phyloP scores from a whole-genome alignment of 1,140 invertebrate genomes.

The Eriocheir sinensis region DNA sequence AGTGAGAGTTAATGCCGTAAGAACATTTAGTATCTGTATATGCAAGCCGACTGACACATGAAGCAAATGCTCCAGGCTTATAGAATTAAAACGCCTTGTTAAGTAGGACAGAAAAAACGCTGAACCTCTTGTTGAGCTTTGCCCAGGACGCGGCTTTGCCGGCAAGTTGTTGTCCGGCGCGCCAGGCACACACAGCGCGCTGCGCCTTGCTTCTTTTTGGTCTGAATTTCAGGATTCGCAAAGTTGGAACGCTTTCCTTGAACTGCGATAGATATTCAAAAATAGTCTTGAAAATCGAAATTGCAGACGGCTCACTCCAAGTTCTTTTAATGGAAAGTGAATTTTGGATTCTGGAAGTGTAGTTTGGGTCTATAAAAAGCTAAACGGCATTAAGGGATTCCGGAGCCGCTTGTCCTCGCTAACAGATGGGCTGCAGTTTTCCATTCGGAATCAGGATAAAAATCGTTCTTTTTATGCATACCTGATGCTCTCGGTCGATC shows the following conservation, averaged over 20 bases:
- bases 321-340: conserved; percentile 65
- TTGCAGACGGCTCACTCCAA: conserved; percentile 13
- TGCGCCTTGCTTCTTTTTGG: neutral
- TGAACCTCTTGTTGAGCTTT: conserved; percentile 55
- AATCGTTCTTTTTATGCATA: conserved; percentile 72
- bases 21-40: conserved; percentile 65
- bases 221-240: conserved; percentile 15
- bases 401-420: conserved; percentile 67
- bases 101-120: conserved; percentile 58
- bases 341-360: conserved; percentile 73
- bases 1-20: conserved; percentile 49
- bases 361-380: conserved; percentile 71
- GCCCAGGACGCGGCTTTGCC: neutral
- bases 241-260: conserved; percentile 35
- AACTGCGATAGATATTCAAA: conserved; percentile 9
- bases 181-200: neutral
- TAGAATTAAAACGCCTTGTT: conserved; percentile 66
- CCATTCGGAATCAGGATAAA: conserved; percentile 74
- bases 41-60: conserved; percentile 60
- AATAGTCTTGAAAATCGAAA: conserved; percentile 58
- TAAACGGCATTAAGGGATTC: conserved; percentile 75
- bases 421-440: conserved; percentile 72
- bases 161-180: neutral
- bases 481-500: conserved; percentile 64
- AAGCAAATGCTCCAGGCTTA: conserved; percentile 54